Conservation (phyloP, 2,113 vertebrate species). For the Clinocottus analis region DNA sequence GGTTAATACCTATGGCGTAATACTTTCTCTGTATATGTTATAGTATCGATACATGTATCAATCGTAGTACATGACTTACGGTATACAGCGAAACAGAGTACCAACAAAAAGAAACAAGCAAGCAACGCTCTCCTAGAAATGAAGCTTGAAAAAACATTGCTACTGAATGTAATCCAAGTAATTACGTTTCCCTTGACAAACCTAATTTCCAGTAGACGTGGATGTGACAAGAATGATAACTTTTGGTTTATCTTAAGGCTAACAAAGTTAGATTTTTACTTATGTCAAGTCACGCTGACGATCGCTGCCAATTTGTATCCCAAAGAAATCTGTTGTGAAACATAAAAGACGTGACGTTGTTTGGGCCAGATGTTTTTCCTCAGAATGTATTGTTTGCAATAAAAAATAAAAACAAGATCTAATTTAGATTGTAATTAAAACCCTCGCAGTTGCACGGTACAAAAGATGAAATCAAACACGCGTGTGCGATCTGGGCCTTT, state of each 20-base stretch:
- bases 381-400: neutral
- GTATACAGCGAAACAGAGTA: too few species aligned
- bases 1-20: too few species aligned
- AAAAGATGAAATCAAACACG: constrained; percentile 4
- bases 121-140: neutral
- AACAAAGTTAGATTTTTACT: neutral
- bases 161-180: neutral
- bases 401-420: constrained; percentile 1
- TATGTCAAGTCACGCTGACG: neutral
- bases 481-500: neutral
- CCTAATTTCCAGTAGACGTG: neutral
- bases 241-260: neutral
- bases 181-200: too few species aligned
- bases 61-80: too few species aligned
- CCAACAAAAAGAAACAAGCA: too few species aligned
- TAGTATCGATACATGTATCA: too few species aligned
- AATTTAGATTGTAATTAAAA: constrained; percentile 18
- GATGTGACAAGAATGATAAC: neutral
- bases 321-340: neutral
- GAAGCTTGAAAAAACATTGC: neutral
- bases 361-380: constrained; percentile 9
- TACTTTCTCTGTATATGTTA: too few species aligned
- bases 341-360: neutral
- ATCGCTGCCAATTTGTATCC: neutral
- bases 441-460: constrained; percentile 6